Percentiles rank a stretch among this genome's conserved stretches.
Evolutionary conservation across 1,140 invertebrate genomes (phyloP).

Genomic region (Radopholus similis): DNA sequence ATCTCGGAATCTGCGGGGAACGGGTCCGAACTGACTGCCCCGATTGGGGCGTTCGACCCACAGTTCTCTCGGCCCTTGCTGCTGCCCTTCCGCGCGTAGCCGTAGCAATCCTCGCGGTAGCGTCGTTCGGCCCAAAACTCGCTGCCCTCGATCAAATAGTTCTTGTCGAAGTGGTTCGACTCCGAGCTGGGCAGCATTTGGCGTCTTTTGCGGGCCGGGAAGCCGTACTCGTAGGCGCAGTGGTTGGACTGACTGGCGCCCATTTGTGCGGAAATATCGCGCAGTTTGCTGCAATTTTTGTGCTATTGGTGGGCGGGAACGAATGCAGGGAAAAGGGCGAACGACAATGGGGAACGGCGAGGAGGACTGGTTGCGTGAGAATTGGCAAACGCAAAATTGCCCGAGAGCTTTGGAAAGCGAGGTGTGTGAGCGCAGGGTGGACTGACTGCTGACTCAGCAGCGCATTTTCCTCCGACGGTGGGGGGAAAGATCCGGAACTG

Average conservation of each 20-base stretch:
- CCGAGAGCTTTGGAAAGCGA: too few relatives aligned
- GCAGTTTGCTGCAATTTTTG: not conserved
- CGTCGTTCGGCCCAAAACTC: slow-evolving; percentile 13
- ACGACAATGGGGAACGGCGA: too few relatives aligned
- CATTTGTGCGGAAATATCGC: not conserved
- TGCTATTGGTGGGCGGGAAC: not conserved
- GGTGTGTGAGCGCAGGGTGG: too few relatives aligned
- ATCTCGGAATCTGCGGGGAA: not conserved
- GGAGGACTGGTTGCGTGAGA: too few relatives aligned
- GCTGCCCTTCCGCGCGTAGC: not conserved
- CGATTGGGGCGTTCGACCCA: not conserved
- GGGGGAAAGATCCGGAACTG: too few relatives aligned
- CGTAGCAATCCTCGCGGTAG: slow-evolving; percentile 4
- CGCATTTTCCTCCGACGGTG: too few relatives aligned
- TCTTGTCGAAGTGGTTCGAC: slow-evolving; percentile 17
- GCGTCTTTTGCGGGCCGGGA: slow-evolving; percentile 6
- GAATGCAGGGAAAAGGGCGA: not conserved
- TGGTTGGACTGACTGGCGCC: slow-evolving; percentile 5
- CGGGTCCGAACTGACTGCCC: not conserved
- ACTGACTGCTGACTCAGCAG: too few relatives aligned
- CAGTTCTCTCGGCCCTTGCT: not conserved
- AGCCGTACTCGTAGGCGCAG: slow-evolving; percentile 11
- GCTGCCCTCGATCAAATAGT: slow-evolving; percentile 19
- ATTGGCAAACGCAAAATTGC: too few relatives aligned
- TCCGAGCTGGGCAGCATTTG: not conserved